Evolutionary conservation across 23 tunicate genomes (phyloP), one percentile per base, ranked within the genome.

Genomic region (Ascidia mentula): DNA sequence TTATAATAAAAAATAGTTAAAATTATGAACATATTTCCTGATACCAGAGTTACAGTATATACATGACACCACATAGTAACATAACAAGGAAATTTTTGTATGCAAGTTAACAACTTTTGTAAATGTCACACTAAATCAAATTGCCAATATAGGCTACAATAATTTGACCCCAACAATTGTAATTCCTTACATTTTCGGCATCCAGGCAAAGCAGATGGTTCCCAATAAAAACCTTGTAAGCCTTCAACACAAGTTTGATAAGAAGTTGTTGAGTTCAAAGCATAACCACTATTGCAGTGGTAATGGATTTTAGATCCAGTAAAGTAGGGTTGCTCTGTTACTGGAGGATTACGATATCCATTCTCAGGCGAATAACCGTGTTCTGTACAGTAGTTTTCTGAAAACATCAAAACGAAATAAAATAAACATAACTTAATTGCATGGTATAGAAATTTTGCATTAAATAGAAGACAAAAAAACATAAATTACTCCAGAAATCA

Each of bases 271-370:
- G 83, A 26, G 18, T 26, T 35, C 6, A 79, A 30, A 30, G 8
- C 34, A 60, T 0, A 79, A 61, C 65, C 40, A 0, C 61, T 46
- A 79, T 65, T 34, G 36, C 87, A 82, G n/a, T 30, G 32, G 53
- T 82, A 82, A 34, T 78, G 40, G 31, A 82, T 45, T 34, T 37
- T 60, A 33, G 79, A 75, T 28, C 87, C 80, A 6, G 24, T 8
- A 26, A 34, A 74, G 34, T 39, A 82, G 17, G 24, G 36, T 4
- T 78, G 61, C 7, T 32, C 37, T 34, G 34, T 40, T 20, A 77
- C 87, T 32, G 80, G 69, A 9, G 87, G 87, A 18, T 17, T 82
- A 0, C 87, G 36, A 34, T 53, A 40, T 18, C 87, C 87, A 74
- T 82, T 34, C 18, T 46, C 73, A 5, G 87, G 87, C 20, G 70